Evolutionary conservation across 2,888 invertebrate genomes (phyloP).

Genomic region (Andricus curvator): DNA sequence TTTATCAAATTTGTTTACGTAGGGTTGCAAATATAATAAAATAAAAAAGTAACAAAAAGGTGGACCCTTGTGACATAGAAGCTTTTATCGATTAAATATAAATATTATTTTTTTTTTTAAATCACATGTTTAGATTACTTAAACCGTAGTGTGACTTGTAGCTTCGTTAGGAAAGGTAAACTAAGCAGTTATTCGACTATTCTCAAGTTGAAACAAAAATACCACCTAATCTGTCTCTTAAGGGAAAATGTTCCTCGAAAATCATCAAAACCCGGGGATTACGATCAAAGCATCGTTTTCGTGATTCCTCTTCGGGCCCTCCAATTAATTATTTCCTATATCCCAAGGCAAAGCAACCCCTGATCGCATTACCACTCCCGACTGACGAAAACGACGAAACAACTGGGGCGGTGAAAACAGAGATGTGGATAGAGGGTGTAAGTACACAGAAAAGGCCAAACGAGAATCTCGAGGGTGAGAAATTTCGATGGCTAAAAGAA

Average conservation of each 20-base stretch:
- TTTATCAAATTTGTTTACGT: too few relatives aligned
- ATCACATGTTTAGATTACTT: neutral
- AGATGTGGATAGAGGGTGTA: constrained; percentile 11
- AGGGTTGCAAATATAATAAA: too few relatives aligned
- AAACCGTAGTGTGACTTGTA: neutral
- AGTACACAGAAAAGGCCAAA: constrained; percentile 27
- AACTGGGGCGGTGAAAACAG: constrained; percentile 24
- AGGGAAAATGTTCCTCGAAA: neutral
- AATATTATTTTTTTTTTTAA: neutral
- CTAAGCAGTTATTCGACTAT: neutral
- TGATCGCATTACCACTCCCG: constrained; percentile 16
- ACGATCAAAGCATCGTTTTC: constrained; percentile 35
- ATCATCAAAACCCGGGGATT: neutral
- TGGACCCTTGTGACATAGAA: too few relatives aligned
- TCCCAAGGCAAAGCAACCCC: constrained; percentile 20
- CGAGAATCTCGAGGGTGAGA: constrained; percentile 5
- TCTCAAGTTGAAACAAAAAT: neutral
- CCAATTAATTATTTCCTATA: constrained; percentile 36
- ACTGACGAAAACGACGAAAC: constrained; percentile 14
- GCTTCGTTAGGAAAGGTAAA: neutral
- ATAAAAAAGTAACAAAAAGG: too few relatives aligned
- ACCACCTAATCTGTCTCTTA: neutral
- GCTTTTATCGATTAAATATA: too few relatives aligned
- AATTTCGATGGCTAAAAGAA: constrained; percentile 35
- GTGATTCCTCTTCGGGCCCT: constrained; percentile 1